Percentiles rank a stretch among this genome's conserved stretches.
Conservation (phyloP, 37 sponge, comb jelly and placozoan genomes). For the Cliona cf. orientalis region DNA sequence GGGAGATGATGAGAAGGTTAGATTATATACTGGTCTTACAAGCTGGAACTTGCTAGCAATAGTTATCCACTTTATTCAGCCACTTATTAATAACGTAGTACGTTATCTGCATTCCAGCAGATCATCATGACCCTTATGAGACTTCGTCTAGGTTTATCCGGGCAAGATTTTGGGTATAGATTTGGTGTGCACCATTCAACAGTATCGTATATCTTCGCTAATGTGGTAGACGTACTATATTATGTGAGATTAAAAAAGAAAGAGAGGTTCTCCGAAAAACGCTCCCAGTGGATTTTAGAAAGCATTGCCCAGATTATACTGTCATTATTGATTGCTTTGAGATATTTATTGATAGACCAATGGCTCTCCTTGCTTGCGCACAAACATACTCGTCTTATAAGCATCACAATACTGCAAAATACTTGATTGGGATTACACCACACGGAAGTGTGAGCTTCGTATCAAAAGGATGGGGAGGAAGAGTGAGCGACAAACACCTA, state of each 20-base stretch:
- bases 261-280: constrained; percentile 44
- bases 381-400: constrained; percentile 51
- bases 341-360: constrained; percentile 65
- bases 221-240: background rate
- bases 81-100: no score
- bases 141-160: constrained; percentile 7
- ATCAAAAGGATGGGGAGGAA: constrained; percentile 51
- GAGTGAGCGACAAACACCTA: constrained; percentile 35
- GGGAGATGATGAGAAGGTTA: no score
- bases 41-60: no score
- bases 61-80: no score
- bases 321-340: constrained; percentile 60
- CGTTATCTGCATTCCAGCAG: constrained; percentile 41
- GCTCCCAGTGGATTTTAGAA: constrained; percentile 42
- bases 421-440: constrained; percentile 61
- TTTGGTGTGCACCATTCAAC: constrained; percentile 40
- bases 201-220: constrained; percentile 27
- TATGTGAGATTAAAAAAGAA: constrained; percentile 25
- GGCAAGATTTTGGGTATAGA: constrained; percentile 47
- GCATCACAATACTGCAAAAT: constrained; percentile 55
- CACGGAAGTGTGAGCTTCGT: constrained; percentile 49
- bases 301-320: constrained; percentile 34
- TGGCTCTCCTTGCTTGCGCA: constrained; percentile 41
- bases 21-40: no score
- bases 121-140: constrained; percentile 33